These are phyloP conservation scores for Salvator merianae DNA, from an alignment of 2,113 vertebrate species.

Conservation along the genomic window DNA sequence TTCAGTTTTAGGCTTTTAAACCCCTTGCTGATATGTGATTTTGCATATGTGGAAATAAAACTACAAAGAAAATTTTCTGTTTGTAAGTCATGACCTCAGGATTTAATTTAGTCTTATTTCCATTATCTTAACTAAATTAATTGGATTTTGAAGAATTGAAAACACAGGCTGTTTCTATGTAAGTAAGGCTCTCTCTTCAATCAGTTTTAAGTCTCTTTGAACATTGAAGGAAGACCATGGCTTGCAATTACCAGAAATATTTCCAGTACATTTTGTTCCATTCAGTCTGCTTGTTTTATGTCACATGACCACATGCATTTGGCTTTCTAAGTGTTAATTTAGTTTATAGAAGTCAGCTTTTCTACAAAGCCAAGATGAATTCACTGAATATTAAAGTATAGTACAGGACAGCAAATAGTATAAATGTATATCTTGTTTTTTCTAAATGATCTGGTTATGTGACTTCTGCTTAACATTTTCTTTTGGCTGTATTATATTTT, in stretches of 20 bases:
- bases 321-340: slow-evolving; percentile 72
- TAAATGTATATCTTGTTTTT: neutral
- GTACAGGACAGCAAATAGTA: no score
- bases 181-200: slow-evolving; percentile 38
- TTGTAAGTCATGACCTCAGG: slow-evolving; percentile 73
- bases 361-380: neutral
- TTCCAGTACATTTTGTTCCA: slow-evolving; percentile 50
- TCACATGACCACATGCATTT: slow-evolving; percentile 55
- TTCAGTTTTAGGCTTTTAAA: slow-evolving; percentile 76
- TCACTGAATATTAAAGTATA: neutral
- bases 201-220: slow-evolving; percentile 19
- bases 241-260: slow-evolving; percentile 74
- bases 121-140: slow-evolving; percentile 14
- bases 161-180: slow-evolving; percentile 25
- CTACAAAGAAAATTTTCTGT: slow-evolving; percentile 68
- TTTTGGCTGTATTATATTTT: slow-evolving; percentile 1
- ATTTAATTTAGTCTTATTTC: slow-evolving; percentile 47
- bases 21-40: slow-evolving; percentile 63
- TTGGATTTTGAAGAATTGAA: neutral
- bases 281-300: slow-evolving; percentile 69
- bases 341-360: slow-evolving; percentile 39
- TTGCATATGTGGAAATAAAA: slow-evolving; percentile 64
- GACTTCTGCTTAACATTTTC: slow-evolving; percentile 2
- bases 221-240: slow-evolving; percentile 61
- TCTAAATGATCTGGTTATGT: neutral